phyloP scores from a whole-genome alignment of 2,113 vertebrate species.

The Corvus moneduloides region DNA sequence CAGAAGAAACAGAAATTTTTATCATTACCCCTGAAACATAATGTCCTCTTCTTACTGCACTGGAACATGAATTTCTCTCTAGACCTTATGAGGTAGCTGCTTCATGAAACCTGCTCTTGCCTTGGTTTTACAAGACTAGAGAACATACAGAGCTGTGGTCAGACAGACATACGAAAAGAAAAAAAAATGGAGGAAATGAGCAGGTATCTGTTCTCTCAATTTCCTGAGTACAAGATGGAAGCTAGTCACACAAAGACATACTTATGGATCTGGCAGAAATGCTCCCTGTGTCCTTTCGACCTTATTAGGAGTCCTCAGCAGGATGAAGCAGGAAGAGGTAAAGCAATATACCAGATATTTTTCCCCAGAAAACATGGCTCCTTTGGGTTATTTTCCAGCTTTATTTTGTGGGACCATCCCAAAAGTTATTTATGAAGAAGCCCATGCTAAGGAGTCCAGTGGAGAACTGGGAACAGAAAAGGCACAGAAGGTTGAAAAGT shows the following conservation, averaged over 20 bases:
- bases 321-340: not conserved
- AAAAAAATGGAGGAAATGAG: not conserved
- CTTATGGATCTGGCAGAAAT: not conserved
- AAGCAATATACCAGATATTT: not conserved
- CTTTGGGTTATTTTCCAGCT: not conserved
- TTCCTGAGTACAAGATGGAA: not conserved
- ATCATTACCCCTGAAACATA: not conserved
- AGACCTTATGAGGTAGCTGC: not conserved
- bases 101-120: not conserved
- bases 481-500: not conserved
- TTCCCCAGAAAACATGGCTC: not conserved
- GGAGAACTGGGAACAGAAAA: not conserved
- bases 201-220: not conserved
- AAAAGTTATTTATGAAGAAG: not conserved
- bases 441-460: not conserved
- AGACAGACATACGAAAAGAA: fast-evolving
- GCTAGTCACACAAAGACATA: not conserved
- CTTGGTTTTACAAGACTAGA: not conserved
- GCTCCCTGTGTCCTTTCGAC: not conserved
- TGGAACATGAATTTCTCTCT: not conserved
- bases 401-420: not conserved
- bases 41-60: not conserved
- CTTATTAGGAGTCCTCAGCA: not conserved
- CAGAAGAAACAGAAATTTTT: not conserved
- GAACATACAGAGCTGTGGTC: not conserved